A percentile compares a stretch with the other conserved stretches of the same genome.
These are phyloP conservation scores for Dicyrtomina minuta DNA, from an alignment of 2,888 invertebrate genomes.

Conservation along the genomic window DNA sequence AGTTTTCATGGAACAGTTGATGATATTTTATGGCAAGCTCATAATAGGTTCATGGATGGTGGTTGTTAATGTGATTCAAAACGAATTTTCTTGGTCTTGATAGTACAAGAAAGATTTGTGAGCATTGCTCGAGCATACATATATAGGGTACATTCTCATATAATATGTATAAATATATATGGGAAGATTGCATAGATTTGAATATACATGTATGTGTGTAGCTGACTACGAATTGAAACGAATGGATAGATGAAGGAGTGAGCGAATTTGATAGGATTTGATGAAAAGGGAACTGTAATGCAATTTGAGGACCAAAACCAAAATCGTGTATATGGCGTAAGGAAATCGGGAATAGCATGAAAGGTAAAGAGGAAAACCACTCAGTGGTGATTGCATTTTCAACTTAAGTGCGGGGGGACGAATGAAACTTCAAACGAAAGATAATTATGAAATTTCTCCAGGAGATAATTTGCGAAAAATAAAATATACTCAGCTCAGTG, in stretches of 20 bases:
- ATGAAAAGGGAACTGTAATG: conserved; percentile 32
- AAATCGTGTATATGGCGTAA: neutral
- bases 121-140: too few species aligned
- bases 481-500: neutral
- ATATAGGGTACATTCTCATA: too few species aligned
- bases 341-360: neutral
- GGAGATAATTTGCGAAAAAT: conserved; percentile 21
- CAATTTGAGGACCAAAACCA: conserved; percentile 28
- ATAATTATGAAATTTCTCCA: conserved; percentile 28
- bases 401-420: conserved; percentile 22
- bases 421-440: conserved; percentile 26
- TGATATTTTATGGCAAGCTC: too few species aligned
- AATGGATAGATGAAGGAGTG: neutral
- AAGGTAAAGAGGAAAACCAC: conserved; percentile 32
- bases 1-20: neutral
- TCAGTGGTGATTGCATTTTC: conserved; percentile 36
- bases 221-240: too few species aligned
- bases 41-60: neutral
- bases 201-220: too few species aligned
- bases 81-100: conserved; percentile 8
- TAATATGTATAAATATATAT: too few species aligned
- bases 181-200: too few species aligned
- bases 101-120: conserved; percentile 1
- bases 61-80: conserved; percentile 12
- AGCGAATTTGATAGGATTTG: conserved; percentile 26